These are phyloP conservation scores for Sclerodermus sp. DNA, from an alignment of 2,888 invertebrate genomes.

Conservation along the genomic window DNA sequence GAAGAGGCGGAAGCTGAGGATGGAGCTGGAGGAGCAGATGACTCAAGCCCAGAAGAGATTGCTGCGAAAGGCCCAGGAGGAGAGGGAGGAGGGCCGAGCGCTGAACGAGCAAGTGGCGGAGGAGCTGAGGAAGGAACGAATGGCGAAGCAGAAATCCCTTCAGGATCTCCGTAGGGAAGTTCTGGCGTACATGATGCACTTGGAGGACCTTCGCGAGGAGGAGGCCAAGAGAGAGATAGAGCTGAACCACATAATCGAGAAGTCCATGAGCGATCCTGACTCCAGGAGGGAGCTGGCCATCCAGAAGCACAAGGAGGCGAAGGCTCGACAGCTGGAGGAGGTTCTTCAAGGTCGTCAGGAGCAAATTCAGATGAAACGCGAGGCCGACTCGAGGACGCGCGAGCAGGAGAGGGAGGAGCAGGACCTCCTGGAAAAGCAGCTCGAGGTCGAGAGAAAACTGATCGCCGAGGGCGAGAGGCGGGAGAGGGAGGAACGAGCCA, in stretches of 20 bases:
- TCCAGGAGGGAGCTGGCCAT: constrained; percentile 24
- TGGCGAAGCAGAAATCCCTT: constrained; percentile 21
- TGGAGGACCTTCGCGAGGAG: constrained; percentile 34
- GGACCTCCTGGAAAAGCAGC: constrained; percentile 20
- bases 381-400: constrained; percentile 18
- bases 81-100: constrained; percentile 29
- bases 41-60: constrained; percentile 27
- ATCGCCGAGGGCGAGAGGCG: constrained; percentile 18
- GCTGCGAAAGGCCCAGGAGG: constrained; percentile 33
- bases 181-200: constrained; percentile 36
- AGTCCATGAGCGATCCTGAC: constrained; percentile 19
- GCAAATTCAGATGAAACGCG: constrained; percentile 29
- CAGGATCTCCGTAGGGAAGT: constrained; percentile 36
- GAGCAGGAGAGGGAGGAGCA: constrained; percentile 21
- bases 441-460: constrained; percentile 27
- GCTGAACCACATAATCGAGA: constrained; percentile 28
- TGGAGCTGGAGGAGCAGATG: constrained; percentile 43
- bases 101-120: constrained; percentile 26
- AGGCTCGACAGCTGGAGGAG: constrained; percentile 23
- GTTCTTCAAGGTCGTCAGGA: constrained; percentile 30
- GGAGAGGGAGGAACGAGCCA: constrained; percentile 18
- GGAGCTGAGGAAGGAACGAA: constrained; percentile 31
- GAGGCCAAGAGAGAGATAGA: constrained; percentile 31
- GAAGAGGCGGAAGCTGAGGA: constrained; percentile 31
- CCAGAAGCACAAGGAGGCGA: constrained; percentile 24